phyloP scores from a whole-genome alignment of 2,113 vertebrate genomes.

The Boulengeromyrus knoepffleri region DNA sequence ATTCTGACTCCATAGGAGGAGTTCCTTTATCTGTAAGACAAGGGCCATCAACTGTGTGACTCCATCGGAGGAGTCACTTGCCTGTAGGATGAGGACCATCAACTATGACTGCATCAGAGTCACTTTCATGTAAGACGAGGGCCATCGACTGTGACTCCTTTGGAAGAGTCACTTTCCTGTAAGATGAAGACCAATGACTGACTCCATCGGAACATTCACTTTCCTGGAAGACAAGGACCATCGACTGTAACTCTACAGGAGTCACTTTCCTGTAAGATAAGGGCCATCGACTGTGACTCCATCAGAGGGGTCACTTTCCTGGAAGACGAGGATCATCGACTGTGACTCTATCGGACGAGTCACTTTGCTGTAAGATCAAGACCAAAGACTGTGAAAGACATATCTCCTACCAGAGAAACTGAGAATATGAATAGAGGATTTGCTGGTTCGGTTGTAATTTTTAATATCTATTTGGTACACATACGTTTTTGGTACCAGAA shows the following conservation, averaged over 20 bases:
- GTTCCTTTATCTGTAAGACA: background rate
- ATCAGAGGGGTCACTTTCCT: background rate
- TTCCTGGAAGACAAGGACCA: background rate
- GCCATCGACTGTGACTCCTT: background rate
- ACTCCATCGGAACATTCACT: too few relatives aligned
- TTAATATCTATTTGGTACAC: background rate
- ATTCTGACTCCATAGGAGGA: too few relatives aligned
- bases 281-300: background rate
- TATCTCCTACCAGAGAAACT: background rate
- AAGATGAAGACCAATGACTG: background rate
- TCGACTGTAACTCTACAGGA: background rate
- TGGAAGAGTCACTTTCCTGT: background rate
- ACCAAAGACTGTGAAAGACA: background rate
- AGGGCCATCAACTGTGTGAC: background rate
- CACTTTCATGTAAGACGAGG: background rate
- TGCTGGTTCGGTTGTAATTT: background rate
- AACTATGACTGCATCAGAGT: background rate
- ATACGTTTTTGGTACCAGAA: background rate
- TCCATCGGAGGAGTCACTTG: background rate
- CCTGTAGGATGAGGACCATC: background rate
- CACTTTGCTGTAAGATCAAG: background rate
- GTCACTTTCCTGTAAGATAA: too few relatives aligned
- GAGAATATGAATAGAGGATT: background rate
- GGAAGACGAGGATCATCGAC: background rate
- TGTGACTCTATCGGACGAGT: background rate